These are phyloP conservation scores for Hoplostethus mediterraneus DNA, from an alignment of 2,797 vertebrate species.

Conservation along the genomic window DNA sequence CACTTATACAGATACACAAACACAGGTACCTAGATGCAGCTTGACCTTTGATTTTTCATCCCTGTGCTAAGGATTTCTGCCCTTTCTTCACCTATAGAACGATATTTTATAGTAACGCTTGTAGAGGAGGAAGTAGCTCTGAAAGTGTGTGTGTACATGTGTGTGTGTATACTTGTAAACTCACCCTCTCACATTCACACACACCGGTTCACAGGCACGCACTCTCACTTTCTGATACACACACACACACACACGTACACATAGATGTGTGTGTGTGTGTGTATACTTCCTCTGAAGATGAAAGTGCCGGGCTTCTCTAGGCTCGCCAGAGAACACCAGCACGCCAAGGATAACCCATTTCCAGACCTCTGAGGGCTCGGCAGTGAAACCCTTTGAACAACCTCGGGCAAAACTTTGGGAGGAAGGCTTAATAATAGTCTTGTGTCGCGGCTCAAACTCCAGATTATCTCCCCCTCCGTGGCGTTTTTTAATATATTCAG, in stretches of 20 bases:
- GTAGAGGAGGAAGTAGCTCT: too few species aligned
- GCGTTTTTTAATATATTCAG: slow-evolving; percentile 73
- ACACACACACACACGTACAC: not conserved
- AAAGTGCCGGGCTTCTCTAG: slow-evolving; percentile 30
- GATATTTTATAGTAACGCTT: too few species aligned
- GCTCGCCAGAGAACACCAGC: slow-evolving; percentile 14
- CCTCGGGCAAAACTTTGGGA: slow-evolving; percentile 59
- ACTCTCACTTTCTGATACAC: too few species aligned
- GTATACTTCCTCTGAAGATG: slow-evolving; percentile 33
- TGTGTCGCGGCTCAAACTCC: slow-evolving; percentile 52
- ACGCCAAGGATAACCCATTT: slow-evolving; percentile 36
- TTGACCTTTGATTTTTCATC: too few species aligned
- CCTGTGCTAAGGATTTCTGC: too few species aligned
- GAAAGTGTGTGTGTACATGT: not conserved
- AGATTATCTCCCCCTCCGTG: slow-evolving; percentile 55
- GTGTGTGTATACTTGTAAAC: not conserved
- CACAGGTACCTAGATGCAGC: too few species aligned
- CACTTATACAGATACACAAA: too few species aligned
- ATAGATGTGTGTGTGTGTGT: too few species aligned
- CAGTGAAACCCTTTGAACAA: slow-evolving; percentile 62
- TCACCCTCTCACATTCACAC: not conserved
- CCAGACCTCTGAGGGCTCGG: slow-evolving; percentile 44
- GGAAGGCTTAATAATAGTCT: slow-evolving; percentile 56
- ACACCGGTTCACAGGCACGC: not conserved
- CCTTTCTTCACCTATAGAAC: too few species aligned